phyloP scores from a whole-genome alignment of 2,797 vertebrate species.

The Sebastes kiyomatsui region DNA sequence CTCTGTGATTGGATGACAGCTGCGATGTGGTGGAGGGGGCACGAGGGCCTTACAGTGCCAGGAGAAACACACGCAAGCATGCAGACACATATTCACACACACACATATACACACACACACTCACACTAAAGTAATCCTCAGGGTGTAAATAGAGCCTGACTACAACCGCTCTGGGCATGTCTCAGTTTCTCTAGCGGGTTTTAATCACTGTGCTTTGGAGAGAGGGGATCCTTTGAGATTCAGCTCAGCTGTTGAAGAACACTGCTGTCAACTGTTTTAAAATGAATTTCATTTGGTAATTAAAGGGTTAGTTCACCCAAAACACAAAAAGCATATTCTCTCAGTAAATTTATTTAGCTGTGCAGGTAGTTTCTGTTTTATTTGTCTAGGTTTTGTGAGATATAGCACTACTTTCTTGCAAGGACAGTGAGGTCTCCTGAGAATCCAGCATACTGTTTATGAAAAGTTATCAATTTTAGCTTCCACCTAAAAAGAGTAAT shows the following conservation, averaged over 20 bases:
- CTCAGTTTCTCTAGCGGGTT: slow-evolving; percentile 65
- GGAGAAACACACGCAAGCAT: slow-evolving; percentile 54
- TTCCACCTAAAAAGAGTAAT: neutral
- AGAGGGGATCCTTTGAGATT: slow-evolving; percentile 37
- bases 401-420: neutral
- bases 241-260: slow-evolving; percentile 63
- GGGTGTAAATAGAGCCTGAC: slow-evolving; percentile 68
- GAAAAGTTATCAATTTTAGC: neutral
- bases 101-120: neutral
- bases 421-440: neutral
- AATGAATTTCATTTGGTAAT: slow-evolving; percentile 30
- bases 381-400: neutral
- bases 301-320: neutral
- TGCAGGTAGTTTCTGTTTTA: neutral
- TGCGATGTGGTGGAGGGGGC: slow-evolving; percentile 58
- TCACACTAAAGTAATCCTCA: slow-evolving; percentile 45
- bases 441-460: neutral
- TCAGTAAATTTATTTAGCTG: neutral
- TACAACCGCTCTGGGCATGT: slow-evolving; percentile 67
- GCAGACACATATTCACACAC: slow-evolving; percentile 30
- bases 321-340: neutral
- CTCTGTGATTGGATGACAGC: slow-evolving; percentile 68
- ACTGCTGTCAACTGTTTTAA: neutral
- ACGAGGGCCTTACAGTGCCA: slow-evolving; percentile 54
- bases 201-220: slow-evolving; percentile 58